Base-by-base conservation (phyloP, 2,797 vertebrate species). In the Microchirus variegatus region DNA sequence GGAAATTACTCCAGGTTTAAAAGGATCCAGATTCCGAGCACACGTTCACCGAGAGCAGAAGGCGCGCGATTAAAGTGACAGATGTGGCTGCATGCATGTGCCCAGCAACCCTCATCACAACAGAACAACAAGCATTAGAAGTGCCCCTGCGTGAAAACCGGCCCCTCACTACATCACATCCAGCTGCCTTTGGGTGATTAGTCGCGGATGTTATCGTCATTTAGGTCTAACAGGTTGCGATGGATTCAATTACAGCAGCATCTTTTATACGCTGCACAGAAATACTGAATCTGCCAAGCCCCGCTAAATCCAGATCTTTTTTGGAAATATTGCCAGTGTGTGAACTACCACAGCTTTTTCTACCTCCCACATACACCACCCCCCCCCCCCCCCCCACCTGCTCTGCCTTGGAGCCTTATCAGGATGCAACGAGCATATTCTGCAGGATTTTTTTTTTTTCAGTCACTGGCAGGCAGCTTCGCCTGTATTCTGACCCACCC, bases 391-490 rank as follows among this genome's bases (percentile, higher is more conserved):
- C n/a, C 51, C 65, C 69, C 52, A 70, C 43, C 59, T 59, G 59
- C 63, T 69, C 75, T 45, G 15, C 63, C 53, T 53, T 19, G 36
- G 50, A 79, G 76, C 49, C 72, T 86, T 58, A 89, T 91, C 80
- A 82, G 69, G 71, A 91, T 83, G 80, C 77, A 81, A 53, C 12
- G 31, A 73, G 66, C 75, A 65, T 77, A 67, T 72, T 53, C 54
- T 70, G 56, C 59, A 75, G 66, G 70, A 68, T 70, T 78, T n/a
- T n/a, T n/a, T n/a, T n/a, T n/a, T n/a, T n/a, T 17, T 67, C 64
- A 78, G 55, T 77, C 65, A 60, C 66, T 65, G 62, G 61, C 60
- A 65, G 65, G 64, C 75, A 53, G 55, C 68, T 55, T 55, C 60
- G 71, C 53, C 70, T 68, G 55, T 60, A 75, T 75, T 44, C 53